Evolutionary conservation across 37 sponge, comb jelly and placozoan genomes (phyloP).

Genomic region (Eunapius fragilis): DNA sequence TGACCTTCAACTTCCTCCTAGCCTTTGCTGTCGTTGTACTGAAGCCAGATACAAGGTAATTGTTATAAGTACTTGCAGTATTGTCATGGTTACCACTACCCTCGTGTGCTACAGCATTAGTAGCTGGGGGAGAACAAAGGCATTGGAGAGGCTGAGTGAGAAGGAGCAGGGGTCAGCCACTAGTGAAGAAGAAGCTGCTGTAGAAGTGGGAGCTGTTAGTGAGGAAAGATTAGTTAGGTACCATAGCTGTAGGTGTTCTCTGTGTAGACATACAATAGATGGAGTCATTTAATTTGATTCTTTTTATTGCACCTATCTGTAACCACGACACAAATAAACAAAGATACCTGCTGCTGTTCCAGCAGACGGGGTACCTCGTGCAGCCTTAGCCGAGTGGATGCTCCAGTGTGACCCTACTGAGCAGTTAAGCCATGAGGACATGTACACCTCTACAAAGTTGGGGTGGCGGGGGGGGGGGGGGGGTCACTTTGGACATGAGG

Average conservation of each 20-base stretch:
- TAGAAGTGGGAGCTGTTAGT: neutral
- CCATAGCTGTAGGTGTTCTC: neutral
- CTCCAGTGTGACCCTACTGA: no score
- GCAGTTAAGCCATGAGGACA: no score
- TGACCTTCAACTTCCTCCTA: constrained; percentile 61
- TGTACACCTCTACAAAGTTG: no score
- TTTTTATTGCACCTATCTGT: no score
- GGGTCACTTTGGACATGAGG: no score
- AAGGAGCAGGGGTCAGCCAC: neutral
- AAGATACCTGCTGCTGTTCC: no score
- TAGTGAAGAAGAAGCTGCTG: constrained; percentile 6
- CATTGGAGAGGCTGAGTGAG: constrained; percentile 39
- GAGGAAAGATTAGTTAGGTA: neutral
- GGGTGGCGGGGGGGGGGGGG: no score
- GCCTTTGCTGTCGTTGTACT: constrained; percentile 11
- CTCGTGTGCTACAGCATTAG: constrained; percentile 14
- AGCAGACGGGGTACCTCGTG: no score
- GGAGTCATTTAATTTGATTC: neutral
- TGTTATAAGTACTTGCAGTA: neutral
- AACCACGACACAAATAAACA: no score
- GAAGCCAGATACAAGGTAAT: constrained; percentile 75
- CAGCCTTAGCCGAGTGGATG: no score
- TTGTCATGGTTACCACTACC: neutral
- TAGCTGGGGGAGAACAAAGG: constrained; percentile 51
- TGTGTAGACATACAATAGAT: neutral